Evolutionary conservation across 1,140 invertebrate genomes (phyloP).

Genomic region (Cephus cinctus): DNA sequence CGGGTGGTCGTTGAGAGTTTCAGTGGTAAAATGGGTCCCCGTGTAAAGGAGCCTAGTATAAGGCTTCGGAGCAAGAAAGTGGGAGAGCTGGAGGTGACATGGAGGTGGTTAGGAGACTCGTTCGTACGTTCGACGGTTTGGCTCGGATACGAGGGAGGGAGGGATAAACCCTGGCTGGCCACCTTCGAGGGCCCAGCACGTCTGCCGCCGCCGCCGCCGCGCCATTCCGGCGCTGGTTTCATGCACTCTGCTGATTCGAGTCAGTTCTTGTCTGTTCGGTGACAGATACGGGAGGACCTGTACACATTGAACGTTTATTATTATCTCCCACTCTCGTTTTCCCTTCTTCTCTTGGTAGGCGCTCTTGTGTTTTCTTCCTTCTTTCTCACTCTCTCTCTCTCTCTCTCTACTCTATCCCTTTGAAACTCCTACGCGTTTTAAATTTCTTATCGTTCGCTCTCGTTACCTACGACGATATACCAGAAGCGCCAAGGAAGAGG

Average conservation of each 20-base stretch:
- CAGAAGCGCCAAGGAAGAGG: too few relatives aligned
- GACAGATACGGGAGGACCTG: constrained; percentile 32
- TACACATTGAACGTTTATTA: too few relatives aligned
- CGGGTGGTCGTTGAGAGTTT: too few relatives aligned
- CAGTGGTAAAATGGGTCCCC: too few relatives aligned
- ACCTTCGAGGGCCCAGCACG: constrained; percentile 39
- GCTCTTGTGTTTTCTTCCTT: constrained; percentile 6
- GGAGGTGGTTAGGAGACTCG: not conserved
- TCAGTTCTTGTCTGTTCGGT: constrained; percentile 38
- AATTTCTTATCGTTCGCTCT: not conserved
- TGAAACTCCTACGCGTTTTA: too few relatives aligned
- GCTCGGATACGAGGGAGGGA: not conserved
- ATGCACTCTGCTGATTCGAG: constrained; percentile 24
- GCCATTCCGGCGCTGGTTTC: constrained; percentile 26
- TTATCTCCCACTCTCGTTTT: too few relatives aligned
- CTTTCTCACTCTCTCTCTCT: constrained; percentile 8
- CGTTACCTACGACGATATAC: not conserved
- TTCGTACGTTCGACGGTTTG: constrained; percentile 1
- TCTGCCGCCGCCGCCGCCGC: not conserved
- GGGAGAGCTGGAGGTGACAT: not conserved
- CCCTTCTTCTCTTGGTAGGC: too few relatives aligned
- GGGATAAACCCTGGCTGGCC: constrained; percentile 34
- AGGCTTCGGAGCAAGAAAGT: too few relatives aligned
- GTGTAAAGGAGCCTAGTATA: too few relatives aligned
- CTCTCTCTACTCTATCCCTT: not conserved